Base-by-base conservation (phyloP, 2,888 invertebrate genomes). In the Drosophila barbarae region DNA sequence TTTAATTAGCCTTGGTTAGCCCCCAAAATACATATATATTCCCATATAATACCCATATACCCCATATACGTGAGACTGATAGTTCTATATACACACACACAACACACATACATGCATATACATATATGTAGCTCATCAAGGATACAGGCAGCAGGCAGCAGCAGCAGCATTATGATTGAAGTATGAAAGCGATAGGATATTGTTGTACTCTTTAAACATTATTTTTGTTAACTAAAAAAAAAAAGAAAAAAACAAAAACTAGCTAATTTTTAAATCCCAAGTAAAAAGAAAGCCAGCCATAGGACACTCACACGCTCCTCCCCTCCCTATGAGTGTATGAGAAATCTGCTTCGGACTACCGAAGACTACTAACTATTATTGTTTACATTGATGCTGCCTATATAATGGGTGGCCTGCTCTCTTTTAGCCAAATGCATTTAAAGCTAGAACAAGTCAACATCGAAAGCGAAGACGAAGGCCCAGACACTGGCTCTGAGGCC, bases 21-120 rank as follows among this genome's bases (percentile, higher is more conserved):
- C 23, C 2, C 5, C 10, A 26, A 26, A 26, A 26, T 2, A 26
- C 30, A 46, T 32, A 46, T 46, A 46, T 46, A 46, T 30, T 30
- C 28, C 46, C 18, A 46, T 30, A 46, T 30, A 44, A 46, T 30
- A 30, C 46, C 30, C 30, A 46, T 46, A 32, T 46, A 32, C 46
- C 46, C 46, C 46, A 32, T 84, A 87, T 84, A 87, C 74, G 87
- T 87, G 86, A 87, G 86, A 87, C 86, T 87, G 86, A 87, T 87
- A 87, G 85, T 82, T 84, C 76, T 87, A 87, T 86, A 73, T 46
- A 46, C 13, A 47, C 9, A 42, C 2, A 46, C 21, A 47, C 13
- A 42, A 46, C 28, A 28, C 28, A 41, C n/a, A n/a, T 10, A 42
- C 42, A 26, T 26, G n/a, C 39, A 39, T 36, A 13, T 26, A 39